phyloP scores from a whole-genome alignment of 2,888 invertebrate species.

The Cataglyphis albicans region DNA sequence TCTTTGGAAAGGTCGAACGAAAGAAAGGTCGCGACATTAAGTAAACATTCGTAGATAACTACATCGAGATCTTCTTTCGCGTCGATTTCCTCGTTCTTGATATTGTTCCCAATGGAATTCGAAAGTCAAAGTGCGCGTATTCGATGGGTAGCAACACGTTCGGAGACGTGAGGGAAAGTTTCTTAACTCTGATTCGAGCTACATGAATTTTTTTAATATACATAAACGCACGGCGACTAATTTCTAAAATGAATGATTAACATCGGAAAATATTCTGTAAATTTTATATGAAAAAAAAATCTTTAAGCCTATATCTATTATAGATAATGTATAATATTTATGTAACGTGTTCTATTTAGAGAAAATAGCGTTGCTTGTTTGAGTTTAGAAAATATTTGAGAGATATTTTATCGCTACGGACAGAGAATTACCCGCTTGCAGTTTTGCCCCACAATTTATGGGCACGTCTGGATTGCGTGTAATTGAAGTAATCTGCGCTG shows the following conservation, averaged over 20 bases:
- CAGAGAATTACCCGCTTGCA: slow-evolving; percentile 2
- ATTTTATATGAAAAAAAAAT: background rate
- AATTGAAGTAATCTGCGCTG: slow-evolving; percentile 48
- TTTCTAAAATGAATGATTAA: background rate
- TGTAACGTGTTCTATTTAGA: background rate
- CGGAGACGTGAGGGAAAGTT: background rate
- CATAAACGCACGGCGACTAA: background rate
- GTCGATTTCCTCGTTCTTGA: slow-evolving; percentile 39
- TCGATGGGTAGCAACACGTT: background rate
- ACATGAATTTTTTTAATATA: background rate
- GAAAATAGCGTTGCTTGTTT: background rate
- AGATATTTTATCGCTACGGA: slow-evolving; percentile 8
- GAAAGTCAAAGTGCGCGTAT: slow-evolving; percentile 22
- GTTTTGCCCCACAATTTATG: slow-evolving; percentile 20
- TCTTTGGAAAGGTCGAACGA: slow-evolving; percentile 42
- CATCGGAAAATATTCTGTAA: background rate
- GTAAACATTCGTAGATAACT: slow-evolving; percentile 40
- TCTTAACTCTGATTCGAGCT: background rate
- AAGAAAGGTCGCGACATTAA: slow-evolving; percentile 38
- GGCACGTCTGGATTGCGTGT: slow-evolving; percentile 20
- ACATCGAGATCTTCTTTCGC: slow-evolving; percentile 30
- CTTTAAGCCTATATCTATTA: background rate
- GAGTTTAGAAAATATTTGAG: slow-evolving; percentile 11
- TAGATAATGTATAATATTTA: background rate
- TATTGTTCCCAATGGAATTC: slow-evolving; percentile 17